Evolutionary conservation across 1,140 invertebrate species (phyloP), one percentile per base, ranked within the genome.

Genomic region (Drosophila funebris): DNA sequence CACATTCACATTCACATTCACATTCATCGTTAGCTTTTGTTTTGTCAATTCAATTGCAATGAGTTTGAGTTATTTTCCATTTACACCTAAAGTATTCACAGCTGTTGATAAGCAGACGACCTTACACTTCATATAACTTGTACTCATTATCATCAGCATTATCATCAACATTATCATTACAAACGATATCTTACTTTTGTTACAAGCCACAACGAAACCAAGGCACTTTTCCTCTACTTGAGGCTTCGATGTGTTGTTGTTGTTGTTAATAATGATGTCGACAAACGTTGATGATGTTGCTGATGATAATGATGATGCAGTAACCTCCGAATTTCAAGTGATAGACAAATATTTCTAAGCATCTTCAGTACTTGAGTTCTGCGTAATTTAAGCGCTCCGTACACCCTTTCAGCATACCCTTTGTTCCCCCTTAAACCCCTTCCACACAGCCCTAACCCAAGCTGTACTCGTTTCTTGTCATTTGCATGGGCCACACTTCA

Each of bases 261-360:
- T 14, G 22, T 27, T 6, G 20, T 43, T 39, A 9, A 33, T 11
- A 9, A 36, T n/a, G 9, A 46, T 4, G 18, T 22, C 24, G 3
- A 22, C 18, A n/a, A n/a, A n/a, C n/a, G 22, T 22, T 22, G 22
- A 2, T 22, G 22, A 22, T 22, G 7, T 31, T 44, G 39, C 6
- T 20, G 24, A 20, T 44, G 39, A 43, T 31, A 16, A 46, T 37
- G 67, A 70, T 63, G 68, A 56, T 63, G 50, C 29, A 46, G 68
- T 50, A 57, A 71, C 24, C 68, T 56, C 50, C 52, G 48, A 57
- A 64, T 43, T 50, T 71, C 60, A 14, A 71, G 61, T 64, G 60
- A 64, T 71, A 33, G 68, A 71, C 61, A 71, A 71, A 71, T 71
- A 71, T 57, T 66, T 56, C 50, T 64, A 56, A 50, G 67, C 50